A percentile compares a stretch with the other conserved stretches of the same genome.
phyloP scores from a whole-genome alignment of 2,888 invertebrate genomes.

The Ophion obscuratus region DNA sequence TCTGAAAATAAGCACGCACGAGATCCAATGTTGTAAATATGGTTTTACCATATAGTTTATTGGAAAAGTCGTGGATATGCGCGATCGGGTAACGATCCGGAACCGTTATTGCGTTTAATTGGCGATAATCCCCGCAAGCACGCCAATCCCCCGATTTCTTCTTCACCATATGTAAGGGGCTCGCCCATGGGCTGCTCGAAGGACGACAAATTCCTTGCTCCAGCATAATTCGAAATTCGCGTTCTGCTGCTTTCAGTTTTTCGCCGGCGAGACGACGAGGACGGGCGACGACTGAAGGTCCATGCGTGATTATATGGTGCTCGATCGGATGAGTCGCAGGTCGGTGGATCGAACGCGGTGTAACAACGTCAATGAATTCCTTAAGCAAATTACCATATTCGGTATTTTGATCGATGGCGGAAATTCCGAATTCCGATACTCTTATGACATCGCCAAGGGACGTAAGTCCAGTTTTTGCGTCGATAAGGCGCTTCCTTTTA shows the following conservation, averaged over 20 bases:
- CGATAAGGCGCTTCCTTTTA: slow-evolving; percentile 4
- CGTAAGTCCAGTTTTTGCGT: no score
- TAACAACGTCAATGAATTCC: slow-evolving; percentile 20
- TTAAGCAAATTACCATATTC: neutral
- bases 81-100: slow-evolving; percentile 68
- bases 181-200: slow-evolving; percentile 70
- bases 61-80: slow-evolving; percentile 36
- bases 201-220: slow-evolving; percentile 68
- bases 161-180: slow-evolving; percentile 68
- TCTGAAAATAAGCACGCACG: slow-evolving; percentile 45
- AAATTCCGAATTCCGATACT: slow-evolving; percentile 1
- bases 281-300: slow-evolving; percentile 19
- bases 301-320: slow-evolving; percentile 15
- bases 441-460: neutral
- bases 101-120: slow-evolving; percentile 70
- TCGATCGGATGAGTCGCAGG: neutral
- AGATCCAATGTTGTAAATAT: no score
- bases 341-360: neutral
- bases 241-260: slow-evolving; percentile 13
- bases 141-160: slow-evolving; percentile 72
- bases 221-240: slow-evolving; percentile 65
- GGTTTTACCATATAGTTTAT: neutral
- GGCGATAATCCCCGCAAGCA: slow-evolving; percentile 74
- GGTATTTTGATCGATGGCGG: neutral
- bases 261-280: slow-evolving; percentile 17